Conservation (phyloP, 1,140 invertebrate species). For the Chrysoperla carnea region DNA sequence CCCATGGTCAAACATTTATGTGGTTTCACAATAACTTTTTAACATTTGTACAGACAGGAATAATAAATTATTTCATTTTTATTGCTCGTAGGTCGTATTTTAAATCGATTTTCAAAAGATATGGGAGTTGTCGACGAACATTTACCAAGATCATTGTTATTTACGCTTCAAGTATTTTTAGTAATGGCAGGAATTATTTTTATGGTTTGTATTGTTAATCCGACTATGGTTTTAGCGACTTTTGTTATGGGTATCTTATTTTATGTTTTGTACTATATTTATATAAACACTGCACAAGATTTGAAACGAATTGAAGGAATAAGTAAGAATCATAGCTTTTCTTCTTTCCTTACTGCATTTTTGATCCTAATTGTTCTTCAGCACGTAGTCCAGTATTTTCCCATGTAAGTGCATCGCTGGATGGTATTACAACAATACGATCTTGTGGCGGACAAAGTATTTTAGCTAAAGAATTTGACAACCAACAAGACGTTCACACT, state of each 20-base stretch:
- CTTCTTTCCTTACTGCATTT: no score
- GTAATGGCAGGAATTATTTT: slow-evolving; percentile 31
- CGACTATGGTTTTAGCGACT: slow-evolving; percentile 52
- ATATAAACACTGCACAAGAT: slow-evolving; percentile 65
- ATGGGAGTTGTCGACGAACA: slow-evolving; percentile 71
- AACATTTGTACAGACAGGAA: no score
- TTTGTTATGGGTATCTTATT: slow-evolving; percentile 49
- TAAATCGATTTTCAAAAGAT: slow-evolving; percentile 64
- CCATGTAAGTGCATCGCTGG: slow-evolving; percentile 50
- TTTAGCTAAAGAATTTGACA: slow-evolving; percentile 48
- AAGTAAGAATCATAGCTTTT: no score
- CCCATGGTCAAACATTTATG: no score
- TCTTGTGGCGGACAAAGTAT: slow-evolving; percentile 39
- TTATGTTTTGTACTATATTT: slow-evolving; percentile 53
- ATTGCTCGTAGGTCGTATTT: slow-evolving; percentile 33
- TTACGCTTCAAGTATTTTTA: slow-evolving; percentile 52
- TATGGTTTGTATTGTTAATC: slow-evolving; percentile 55
- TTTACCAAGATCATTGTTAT: slow-evolving; percentile 59
- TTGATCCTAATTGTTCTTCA: slow-evolving; percentile 20
- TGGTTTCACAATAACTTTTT: no score
- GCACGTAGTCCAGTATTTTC: slow-evolving; percentile 59
- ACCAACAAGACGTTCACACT: slow-evolving; percentile 48
- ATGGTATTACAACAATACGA: slow-evolving; percentile 57
- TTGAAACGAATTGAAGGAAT: slow-evolving; percentile 73
- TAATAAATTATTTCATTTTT: neutral